Percentiles rank a stretch among this genome's conserved stretches.
These are phyloP conservation scores for Ophioninae sp. DNA, from an alignment of 2,888 invertebrate genomes.

Conservation along the genomic window DNA sequence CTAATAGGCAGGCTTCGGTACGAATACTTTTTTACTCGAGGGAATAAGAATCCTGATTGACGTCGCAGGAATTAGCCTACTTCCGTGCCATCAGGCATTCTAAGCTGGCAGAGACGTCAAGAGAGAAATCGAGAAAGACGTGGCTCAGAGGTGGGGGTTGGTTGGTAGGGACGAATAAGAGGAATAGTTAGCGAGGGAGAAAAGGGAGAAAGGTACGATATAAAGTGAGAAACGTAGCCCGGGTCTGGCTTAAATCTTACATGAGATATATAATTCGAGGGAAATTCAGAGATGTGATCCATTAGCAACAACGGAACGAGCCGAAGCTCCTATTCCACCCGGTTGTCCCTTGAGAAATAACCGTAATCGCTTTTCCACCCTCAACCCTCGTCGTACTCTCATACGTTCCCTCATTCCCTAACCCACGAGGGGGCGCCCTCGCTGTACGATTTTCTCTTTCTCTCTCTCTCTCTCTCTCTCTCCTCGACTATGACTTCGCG, in stretches of 20 bases:
- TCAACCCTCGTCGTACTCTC: conserved; percentile 34
- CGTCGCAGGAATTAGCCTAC: conserved; percentile 68
- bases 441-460: conserved; percentile 9
- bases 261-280: conserved; percentile 74
- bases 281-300: conserved; percentile 77
- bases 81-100: conserved; percentile 42
- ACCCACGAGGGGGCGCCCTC: conserved; percentile 20
- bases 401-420: conserved; percentile 31
- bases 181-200: conserved; percentile 7
- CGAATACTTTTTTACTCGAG: too few species aligned
- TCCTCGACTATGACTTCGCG: neutral
- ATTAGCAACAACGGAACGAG: conserved; percentile 72
- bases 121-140: neutral
- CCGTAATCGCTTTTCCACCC: conserved; percentile 75
- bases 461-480: too few species aligned
- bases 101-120: neutral
- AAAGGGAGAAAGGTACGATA: neutral
- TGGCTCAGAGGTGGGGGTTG: too few species aligned
- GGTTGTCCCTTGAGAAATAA: conserved; percentile 76
- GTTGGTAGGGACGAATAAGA: neutral
- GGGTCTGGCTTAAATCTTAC: conserved; percentile 71
- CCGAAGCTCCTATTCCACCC: conserved; percentile 55
- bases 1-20: too few species aligned
- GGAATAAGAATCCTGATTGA: conserved; percentile 24
- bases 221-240: neutral